Evolutionary conservation across 2,797 vertebrate genomes (phyloP), one percentile per base, ranked within the genome.

Genomic region (Tamandua tetradactyla): DNA sequence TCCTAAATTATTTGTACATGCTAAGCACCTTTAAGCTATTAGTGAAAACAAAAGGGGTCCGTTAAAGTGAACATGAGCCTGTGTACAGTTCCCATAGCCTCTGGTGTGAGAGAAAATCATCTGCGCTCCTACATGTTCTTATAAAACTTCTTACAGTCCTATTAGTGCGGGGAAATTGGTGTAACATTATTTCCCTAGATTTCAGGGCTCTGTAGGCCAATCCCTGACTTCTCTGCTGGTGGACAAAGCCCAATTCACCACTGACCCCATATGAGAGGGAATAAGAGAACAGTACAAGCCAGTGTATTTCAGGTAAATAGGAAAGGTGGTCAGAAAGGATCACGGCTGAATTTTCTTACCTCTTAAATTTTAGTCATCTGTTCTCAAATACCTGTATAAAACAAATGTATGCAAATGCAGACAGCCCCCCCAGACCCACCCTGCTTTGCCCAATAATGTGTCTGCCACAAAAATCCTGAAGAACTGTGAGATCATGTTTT

Each of bases 391-490:
- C 66, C 35, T 20, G 18, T 35, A 64, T 7, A 30, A 32, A 30
- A 64, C 35, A 44, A 30, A 44, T 30, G 18, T 3, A 64, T n/a
- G 62, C 14, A 74, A 27, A 47, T 47, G 42, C 27, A 47, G 23
- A 7, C 47, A 74, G 18, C 5, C 23, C 27, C 25, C 6, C 71
- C 42, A 25, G 30, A 13, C 18, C 52, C 25, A 8, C 15, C 13
- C 40, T 25, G 13, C 15, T 6, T 15, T 74, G 3, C 15, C 25
- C 22, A 49, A 92, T 61, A 42, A 85, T 49, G 49, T 74, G 18
- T 84, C 49, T 95, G 62, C 7, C 59, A 13, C 74, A 42, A 94
- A 4, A 62, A 72, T 47, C 52, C 52, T 94, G 15, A 92, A 87
- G 37, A 87, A 84, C 47, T 40, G 30, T 32, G 66, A 78, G 52